Conservation (phyloP, 2,797 vertebrate genomes). For the Danio choprae region DNA sequence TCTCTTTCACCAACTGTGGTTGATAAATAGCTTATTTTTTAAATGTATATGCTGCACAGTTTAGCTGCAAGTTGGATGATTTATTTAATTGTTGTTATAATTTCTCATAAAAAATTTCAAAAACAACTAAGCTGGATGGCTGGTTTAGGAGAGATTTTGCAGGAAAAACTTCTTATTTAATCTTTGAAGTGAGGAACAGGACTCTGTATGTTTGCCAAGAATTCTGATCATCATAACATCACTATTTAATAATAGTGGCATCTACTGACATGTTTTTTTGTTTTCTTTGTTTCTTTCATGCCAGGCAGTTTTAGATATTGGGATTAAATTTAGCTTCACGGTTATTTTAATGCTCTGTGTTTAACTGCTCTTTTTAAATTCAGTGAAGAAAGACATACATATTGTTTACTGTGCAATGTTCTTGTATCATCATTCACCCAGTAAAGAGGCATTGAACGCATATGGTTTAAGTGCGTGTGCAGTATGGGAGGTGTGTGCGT, state of each 20-base stretch:
- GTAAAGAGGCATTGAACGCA: constrained; percentile 35
- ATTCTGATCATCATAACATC: not conserved
- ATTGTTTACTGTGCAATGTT: constrained; percentile 41
- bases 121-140: not conserved
- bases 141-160: not conserved
- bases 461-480: no score
- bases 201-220: not conserved
- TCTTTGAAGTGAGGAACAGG: not conserved
- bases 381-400: constrained; percentile 39
- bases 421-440: constrained; percentile 32
- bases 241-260: not conserved
- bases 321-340: constrained; percentile 11
- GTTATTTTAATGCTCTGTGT: constrained; percentile 21
- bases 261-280: not conserved
- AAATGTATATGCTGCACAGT: no score
- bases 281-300: constrained; percentile 18
- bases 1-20: not conserved
- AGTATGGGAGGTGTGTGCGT: no score
- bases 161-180: no score
- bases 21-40: no score
- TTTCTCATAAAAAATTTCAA: no score
- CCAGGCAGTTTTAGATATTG: not conserved
- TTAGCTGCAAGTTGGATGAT: no score
- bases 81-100: no score
- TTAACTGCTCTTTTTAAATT: constrained; percentile 43